phyloP scores from a whole-genome alignment of 2,113 vertebrate genomes.

The Telmatochromis bifrenatus region DNA sequence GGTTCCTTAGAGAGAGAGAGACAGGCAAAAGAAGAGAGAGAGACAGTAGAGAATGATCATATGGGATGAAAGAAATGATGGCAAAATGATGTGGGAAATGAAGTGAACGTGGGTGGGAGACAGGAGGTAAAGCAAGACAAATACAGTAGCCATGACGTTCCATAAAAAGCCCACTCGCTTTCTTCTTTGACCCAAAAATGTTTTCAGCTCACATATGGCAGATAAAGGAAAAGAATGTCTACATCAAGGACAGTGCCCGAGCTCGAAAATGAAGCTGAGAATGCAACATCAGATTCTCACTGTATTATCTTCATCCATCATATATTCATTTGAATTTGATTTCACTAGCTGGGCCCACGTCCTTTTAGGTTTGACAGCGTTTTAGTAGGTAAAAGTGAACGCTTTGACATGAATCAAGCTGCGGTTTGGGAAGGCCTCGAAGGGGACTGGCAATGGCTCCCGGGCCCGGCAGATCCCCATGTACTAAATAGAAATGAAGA shows the following conservation, averaged over 20 bases:
- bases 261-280: neutral
- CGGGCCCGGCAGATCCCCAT: rapidly evolving
- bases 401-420: neutral
- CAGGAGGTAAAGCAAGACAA: conserved; percentile 4
- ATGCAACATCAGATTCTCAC: neutral
- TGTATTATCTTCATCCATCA: conserved; percentile 9
- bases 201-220: neutral
- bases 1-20: neutral
- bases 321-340: conserved; percentile 11
- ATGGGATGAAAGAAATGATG: conserved; percentile 19
- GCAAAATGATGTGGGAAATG: conserved; percentile 59
- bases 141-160: conserved; percentile 19
- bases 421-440: neutral
- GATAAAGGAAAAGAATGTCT: neutral
- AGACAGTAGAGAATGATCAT: conserved; percentile 1
- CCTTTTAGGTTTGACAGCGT: neutral
- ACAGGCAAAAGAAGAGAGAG: neutral
- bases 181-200: neutral
- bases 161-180: neutral
- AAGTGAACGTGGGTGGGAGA: neutral
- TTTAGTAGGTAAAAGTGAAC: neutral
- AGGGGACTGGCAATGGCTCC: neutral
- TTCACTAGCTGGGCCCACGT: neutral
- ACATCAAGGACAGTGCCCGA: neutral
- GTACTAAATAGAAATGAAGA: neutral